Base-by-base conservation (phyloP, 2,797 vertebrate genomes). In the Sebastes diploproa region DNA sequence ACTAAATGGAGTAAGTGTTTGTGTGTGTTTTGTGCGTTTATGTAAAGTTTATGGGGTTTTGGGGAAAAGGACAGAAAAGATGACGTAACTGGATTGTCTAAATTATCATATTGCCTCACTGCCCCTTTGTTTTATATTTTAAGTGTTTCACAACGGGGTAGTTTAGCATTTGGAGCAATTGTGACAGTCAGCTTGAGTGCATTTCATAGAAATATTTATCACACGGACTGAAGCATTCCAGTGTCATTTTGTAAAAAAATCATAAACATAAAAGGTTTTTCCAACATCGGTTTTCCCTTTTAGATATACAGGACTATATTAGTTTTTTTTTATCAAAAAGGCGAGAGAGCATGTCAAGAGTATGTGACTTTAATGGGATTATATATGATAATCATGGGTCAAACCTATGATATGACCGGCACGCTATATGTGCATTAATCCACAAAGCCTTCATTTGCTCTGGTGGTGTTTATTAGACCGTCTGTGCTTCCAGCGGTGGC, bases 391-490 rank as follows among this genome's bases (percentile, higher is more conserved):
- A 89, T 83, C 42, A 32, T 5, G 12, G 67, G 42, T 84, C 71
- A 77, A 66, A 78, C 30, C 54, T 46, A 58, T 16, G 20, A 23
- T 30, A 42, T 69, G 61, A 59, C 29, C 60, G 67, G 25, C 64
- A 72, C 76, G 27, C 65, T 60, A 34, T 77, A 72, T 69, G 59
- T 50, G 56, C 55, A 32, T 22, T 72, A 83, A 86, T 87, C 77
- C 83, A 68, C 60, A 75, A 71, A 85, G 66, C 63, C 86, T 67
- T 83, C 23, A 64, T 86, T 82, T 85, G 85, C 79, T 63, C 61
- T 36, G 20, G 25, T 18, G 78, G 71, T 88, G 85, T 84, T 89
- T 88, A 82, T 85, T 82, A 86, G 89, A 83, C 32, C 73, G 78
- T 77, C 68, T 68, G 83, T 75, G 85, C 83, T 69, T 87, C 83